A percentile compares a stretch with the other conserved stretches of the same genome.
Evolutionary conservation across 37 sponge, comb jelly and placozoan genomes (phyloP).

Genomic region (Hormiphora californensis): DNA sequence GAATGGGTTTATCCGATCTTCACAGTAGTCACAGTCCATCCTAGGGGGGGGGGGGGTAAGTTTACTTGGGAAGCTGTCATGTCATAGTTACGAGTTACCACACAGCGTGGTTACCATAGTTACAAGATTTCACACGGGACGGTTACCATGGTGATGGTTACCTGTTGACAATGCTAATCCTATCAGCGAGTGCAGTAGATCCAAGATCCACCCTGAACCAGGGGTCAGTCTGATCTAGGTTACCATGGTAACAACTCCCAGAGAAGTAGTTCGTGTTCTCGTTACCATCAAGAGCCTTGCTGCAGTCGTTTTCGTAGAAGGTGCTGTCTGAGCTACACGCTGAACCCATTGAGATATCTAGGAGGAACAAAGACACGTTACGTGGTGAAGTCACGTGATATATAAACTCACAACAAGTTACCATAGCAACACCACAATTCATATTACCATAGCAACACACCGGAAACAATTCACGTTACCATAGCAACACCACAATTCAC

Average conservation of each 20-base stretch:
- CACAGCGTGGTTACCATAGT: too few relatives aligned
- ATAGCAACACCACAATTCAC: neutral
- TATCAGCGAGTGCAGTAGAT: neutral
- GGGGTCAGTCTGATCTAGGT: neutral
- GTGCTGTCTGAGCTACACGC: neutral
- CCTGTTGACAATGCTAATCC: slow-evolving; percentile 30
- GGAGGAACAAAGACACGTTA: too few relatives aligned
- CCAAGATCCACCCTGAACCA: slow-evolving; percentile 19
- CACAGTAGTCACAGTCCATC: neutral
- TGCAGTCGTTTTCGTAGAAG: neutral
- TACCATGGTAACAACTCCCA: slow-evolving; percentile 27
- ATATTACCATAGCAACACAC: neutral
- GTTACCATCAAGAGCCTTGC: slow-evolving; percentile 23
- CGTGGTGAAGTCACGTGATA: too few relatives aligned
- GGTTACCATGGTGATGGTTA: too few relatives aligned
- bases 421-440: neutral
- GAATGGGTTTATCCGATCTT: slow-evolving; percentile 9
- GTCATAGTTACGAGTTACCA: too few relatives aligned
- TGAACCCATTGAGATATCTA: slow-evolving; percentile 47
- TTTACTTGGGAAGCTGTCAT: too few relatives aligned
- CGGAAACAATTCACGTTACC: neutral
- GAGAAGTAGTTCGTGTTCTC: slow-evolving; percentile 37
- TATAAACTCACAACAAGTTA: too few relatives aligned
- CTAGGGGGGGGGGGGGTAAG: neutral
- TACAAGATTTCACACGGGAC: too few relatives aligned